Evolutionary conservation across 2,888 invertebrate species (phyloP).

Genomic region (Eucriotettix oculatus): DNA sequence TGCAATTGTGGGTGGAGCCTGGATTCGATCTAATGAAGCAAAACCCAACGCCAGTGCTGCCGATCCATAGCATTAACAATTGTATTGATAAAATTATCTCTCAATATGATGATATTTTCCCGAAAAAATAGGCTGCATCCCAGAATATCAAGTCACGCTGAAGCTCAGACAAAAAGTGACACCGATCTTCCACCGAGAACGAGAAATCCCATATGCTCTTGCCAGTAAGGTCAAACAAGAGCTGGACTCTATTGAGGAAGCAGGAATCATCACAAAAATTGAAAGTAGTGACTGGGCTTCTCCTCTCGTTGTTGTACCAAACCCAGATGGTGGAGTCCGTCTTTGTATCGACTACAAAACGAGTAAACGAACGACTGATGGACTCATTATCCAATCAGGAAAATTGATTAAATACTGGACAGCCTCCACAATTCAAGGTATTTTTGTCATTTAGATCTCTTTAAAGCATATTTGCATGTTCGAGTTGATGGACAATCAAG

Average conservation of each 20-base stretch:
- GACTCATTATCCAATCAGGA: no score
- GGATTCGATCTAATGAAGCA: background rate
- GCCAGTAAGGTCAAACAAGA: background rate
- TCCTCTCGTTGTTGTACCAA: constrained; percentile 7
- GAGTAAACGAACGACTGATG: no score
- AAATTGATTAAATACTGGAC: constrained; percentile 15
- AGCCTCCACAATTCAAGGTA: constrained; percentile 14
- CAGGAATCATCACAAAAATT: background rate
- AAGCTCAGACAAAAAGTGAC: background rate
- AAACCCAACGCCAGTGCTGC: no score
- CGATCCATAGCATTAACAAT: background rate
- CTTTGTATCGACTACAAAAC: constrained; percentile 7
- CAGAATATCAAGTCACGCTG: background rate
- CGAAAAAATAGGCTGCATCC: background rate
- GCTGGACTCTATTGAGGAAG: background rate
- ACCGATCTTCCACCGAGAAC: background rate
- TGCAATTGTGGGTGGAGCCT: background rate
- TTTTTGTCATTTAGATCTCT: constrained; percentile 17
- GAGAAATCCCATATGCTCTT: background rate
- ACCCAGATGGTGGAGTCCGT: constrained; percentile 6
- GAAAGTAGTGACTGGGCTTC: constrained; percentile 1
- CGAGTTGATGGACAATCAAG: background rate
- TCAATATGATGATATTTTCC: background rate
- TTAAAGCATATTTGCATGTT: constrained; percentile 14
- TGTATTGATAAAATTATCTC: background rate